Percentiles rank a stretch among this genome's conserved stretches.
Evolutionary conservation across 2,797 vertebrate species (phyloP).

Genomic region (Notolabrus celidotus): DNA sequence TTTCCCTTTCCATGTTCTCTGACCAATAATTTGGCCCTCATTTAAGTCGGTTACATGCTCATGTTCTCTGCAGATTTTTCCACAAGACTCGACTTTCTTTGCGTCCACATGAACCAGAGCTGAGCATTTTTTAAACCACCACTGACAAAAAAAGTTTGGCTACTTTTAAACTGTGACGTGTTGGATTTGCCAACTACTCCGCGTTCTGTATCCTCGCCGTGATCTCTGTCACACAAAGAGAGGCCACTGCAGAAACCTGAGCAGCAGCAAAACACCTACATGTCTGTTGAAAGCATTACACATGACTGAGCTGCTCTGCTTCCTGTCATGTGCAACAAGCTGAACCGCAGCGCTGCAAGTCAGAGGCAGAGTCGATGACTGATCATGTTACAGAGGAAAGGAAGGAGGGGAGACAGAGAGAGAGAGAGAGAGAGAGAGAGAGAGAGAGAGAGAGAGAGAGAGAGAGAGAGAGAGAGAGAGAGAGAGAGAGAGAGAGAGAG

Average conservation of each 20-base stretch:
- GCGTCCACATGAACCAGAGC: constrained; percentile 16
- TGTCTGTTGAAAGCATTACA: constrained; percentile 67
- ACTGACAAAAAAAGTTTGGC: constrained; percentile 16
- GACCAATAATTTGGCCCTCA: constrained; percentile 51
- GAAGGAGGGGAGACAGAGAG: not conserved
- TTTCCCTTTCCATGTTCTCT: constrained; percentile 48
- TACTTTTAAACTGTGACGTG: not conserved
- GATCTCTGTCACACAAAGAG: not conserved
- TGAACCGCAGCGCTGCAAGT: constrained; percentile 67
- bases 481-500: not conserved
- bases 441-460: not conserved
- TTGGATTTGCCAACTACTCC: not conserved
- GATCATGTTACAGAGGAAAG: constrained; percentile 65
- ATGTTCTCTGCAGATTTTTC: constrained; percentile 56
- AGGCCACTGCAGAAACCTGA: constrained; percentile 1
- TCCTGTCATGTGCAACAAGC: constrained; percentile 80
- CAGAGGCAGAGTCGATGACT: constrained; percentile 33
- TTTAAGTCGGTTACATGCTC: constrained; percentile 24
- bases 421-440: not conserved
- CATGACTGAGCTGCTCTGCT: constrained; percentile 43
- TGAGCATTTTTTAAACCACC: constrained; percentile 25
- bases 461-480: not conserved
- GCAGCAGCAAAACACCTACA: constrained; percentile 18
- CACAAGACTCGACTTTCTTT: constrained; percentile 26
- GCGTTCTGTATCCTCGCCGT: not conserved